A percentile compares a stretch with the other conserved stretches of the same genome.
phyloP scores from a whole-genome alignment of 2,113 vertebrate species.

The Oophaga pumilio region DNA sequence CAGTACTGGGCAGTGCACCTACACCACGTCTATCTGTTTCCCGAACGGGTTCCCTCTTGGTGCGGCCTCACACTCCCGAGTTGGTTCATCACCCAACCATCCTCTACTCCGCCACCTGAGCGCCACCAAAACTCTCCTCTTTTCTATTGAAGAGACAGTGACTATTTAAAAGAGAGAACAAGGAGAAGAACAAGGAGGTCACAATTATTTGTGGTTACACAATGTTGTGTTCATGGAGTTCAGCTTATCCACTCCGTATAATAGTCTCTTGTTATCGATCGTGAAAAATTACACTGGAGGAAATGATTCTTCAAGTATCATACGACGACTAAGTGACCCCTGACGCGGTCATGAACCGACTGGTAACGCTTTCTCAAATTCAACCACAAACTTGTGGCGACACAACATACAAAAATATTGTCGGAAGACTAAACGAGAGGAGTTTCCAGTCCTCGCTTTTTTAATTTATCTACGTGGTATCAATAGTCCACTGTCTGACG shows the following conservation, averaged over 20 bases:
- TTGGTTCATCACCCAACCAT: too few relatives aligned
- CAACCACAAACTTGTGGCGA: conserved; percentile 17
- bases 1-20: too few relatives aligned
- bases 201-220: background rate
- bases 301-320: background rate
- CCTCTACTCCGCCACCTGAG: too few relatives aligned
- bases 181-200: too few relatives aligned
- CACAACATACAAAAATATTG: background rate
- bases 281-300: conserved; percentile 11
- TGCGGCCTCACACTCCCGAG: too few relatives aligned
- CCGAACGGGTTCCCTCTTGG: too few relatives aligned
- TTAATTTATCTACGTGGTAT: background rate
- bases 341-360: background rate
- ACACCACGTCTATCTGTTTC: too few relatives aligned
- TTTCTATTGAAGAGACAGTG: too few relatives aligned
- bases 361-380: background rate
- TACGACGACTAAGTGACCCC: background rate
- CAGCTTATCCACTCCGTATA: background rate
- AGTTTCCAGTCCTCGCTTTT: too few relatives aligned
- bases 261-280: background rate
- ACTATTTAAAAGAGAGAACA: too few relatives aligned
- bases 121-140: too few relatives aligned
- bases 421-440: background rate
- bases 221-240: background rate
- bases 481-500: too few relatives aligned